A percentile compares a stretch with the other conserved stretches of the same genome.
Evolutionary conservation across 2,797 vertebrate genomes (phyloP).

Genomic region (Hyperoplus immaculatus): DNA sequence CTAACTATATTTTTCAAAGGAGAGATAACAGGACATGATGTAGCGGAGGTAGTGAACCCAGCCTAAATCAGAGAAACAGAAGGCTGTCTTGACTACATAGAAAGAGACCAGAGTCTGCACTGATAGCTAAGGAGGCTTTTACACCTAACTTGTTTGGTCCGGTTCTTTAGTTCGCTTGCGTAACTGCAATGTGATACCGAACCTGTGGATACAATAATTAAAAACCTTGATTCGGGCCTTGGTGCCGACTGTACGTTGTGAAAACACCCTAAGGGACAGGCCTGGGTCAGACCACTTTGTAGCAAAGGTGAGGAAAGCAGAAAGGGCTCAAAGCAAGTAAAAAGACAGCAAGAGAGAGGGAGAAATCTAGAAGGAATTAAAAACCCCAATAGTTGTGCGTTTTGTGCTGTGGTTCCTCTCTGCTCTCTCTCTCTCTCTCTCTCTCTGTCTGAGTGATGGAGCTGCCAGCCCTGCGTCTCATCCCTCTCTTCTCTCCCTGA

Average conservation of each 20-base stretch:
- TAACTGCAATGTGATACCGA: no score
- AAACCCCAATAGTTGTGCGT: constrained; percentile 31
- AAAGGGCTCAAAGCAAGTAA: constrained; percentile 15
- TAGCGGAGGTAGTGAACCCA: not conserved
- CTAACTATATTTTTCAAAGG: constrained; percentile 7
- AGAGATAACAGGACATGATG: not conserved
- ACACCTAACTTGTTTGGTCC: no score
- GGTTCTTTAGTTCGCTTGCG: no score
- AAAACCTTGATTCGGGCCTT: no score
- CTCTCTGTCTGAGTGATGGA: constrained; percentile 79
- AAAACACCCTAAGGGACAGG: constrained; percentile 1
- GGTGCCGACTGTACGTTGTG: no score
- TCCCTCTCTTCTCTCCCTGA: constrained; percentile 84
- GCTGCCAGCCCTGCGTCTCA: constrained; percentile 79
- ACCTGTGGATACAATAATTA: no score
- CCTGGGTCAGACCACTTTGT: constrained; percentile 21
- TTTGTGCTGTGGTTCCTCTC: constrained; percentile 39
- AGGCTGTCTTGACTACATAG: constrained; percentile 8
- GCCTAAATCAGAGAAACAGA: not conserved
- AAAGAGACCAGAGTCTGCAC: constrained; percentile 21
- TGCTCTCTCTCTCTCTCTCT: constrained; percentile 47
- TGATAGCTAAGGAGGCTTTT: not conserved
- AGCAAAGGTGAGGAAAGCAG: constrained; percentile 6
- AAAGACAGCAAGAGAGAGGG: constrained; percentile 28
- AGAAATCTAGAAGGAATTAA: not conserved